A percentile compares a stretch with the other conserved stretches of the same genome.
Conservation (phyloP, 2,113 vertebrate genomes). For the Dryoscopus gambensis region DNA sequence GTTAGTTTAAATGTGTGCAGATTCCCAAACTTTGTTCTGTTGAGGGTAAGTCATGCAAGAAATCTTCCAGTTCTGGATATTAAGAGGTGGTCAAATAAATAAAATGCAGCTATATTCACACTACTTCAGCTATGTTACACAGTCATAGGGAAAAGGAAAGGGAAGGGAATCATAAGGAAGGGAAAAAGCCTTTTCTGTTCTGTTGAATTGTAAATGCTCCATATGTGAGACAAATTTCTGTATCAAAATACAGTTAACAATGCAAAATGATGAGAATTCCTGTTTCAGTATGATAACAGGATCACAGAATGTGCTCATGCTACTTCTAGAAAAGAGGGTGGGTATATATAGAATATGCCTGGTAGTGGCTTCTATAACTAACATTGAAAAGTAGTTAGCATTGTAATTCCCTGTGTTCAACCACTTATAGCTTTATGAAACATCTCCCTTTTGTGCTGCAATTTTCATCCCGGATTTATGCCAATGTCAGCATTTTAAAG, state of each 20-base stretch:
- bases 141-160: too few relatives aligned
- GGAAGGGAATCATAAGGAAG: too few relatives aligned
- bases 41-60: neutral
- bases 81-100: neutral
- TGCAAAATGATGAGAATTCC: neutral
- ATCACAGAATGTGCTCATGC: constrained; percentile 18
- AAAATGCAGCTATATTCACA: neutral
- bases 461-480: neutral
- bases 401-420: constrained; percentile 17
- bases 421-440: neutral
- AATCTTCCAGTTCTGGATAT: neutral
- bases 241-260: constrained; percentile 8
- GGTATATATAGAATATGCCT: constrained; percentile 24
- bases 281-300: constrained; percentile 29
- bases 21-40: neutral
- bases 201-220: neutral
- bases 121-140: neutral
- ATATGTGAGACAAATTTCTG: neutral
- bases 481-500: neutral
- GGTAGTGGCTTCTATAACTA: constrained; percentile 29
- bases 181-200: neutral
- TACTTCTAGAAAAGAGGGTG: neutral
- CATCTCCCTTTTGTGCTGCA: neutral
- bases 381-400: neutral
- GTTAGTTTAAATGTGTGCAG: neutral